Base-by-base conservation (phyloP, 2,797 vertebrate genomes). In the Cheirogaleus major region DNA sequence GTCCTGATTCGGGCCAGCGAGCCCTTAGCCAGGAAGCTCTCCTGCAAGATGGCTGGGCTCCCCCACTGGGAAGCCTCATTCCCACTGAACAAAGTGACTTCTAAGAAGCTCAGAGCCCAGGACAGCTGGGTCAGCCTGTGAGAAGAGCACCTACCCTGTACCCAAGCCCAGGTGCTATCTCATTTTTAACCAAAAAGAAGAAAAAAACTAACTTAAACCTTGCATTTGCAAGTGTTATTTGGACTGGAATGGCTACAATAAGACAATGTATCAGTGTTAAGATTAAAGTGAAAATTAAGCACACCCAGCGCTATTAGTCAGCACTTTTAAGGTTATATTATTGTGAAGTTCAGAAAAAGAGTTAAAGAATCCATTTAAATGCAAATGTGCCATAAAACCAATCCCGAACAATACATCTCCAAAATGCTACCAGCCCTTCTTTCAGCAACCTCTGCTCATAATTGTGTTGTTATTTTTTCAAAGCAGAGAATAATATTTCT, bases 321-420 rank as follows among this genome's bases (percentile, higher is more conserved):
- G 80, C 97, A 93, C 86, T 97, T 98, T 97, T 95, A 97, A 97
- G 92, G 86, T 89, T 96, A 38, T 88, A 95, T 97, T 97, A 79
- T 96, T 97, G 82, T 69, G 91, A 98, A 95, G 97, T 98, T 98
- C 95, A 96, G 95, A 97, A 22, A 7, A 98, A 98, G 98, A 98
- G 97, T 95, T 98, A 97, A 98, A 97, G 96, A 98, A 98, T 96
- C 98, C 95, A 98, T 98, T 99, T 98, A 98, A 98, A 98, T 98
- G 98, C 98, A 98, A 98, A 98, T 98, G 95, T 97, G 86, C 78
- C 90, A 94, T 97, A 98, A 98, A 98, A 84, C 84, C 38, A 23
- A 72, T 84, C 94, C 85, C 83, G 6, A 95, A 92, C 89, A 52
- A 79, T 92, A 89, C 43, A 94, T 97, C 97, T 96, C 95, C 90